These are phyloP conservation scores for Eupithecia abbreviata DNA, from an alignment of 2,888 invertebrate genomes.

Conservation along the genomic window DNA sequence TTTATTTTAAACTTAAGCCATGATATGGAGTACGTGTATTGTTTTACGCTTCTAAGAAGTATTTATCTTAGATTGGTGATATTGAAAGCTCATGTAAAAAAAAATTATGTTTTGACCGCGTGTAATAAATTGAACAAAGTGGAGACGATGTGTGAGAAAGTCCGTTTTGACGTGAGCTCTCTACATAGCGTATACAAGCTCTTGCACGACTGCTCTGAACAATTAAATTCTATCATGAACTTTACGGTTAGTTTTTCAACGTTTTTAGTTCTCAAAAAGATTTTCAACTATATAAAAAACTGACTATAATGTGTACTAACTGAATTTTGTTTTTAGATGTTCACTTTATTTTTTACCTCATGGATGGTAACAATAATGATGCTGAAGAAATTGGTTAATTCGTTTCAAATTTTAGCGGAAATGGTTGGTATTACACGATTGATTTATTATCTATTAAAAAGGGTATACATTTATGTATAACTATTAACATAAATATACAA, in stretches of 20 bases:
- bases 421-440: conserved; percentile 13
- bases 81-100: conserved; percentile 61
- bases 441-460: neutral
- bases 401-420: conserved; percentile 49
- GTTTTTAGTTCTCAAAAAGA: neutral
- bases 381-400: conserved; percentile 57
- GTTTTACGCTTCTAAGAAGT: conserved; percentile 54
- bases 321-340: conserved; percentile 55
- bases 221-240: conserved; percentile 63
- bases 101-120: conserved; percentile 48
- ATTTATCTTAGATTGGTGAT: conserved; percentile 58
- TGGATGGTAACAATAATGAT: conserved; percentile 65
- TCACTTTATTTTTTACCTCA: conserved; percentile 61
- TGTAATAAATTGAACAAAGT: conserved; percentile 46
- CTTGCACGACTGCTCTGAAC: conserved; percentile 62
- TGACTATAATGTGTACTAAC: neutral
- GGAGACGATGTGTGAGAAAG: conserved; percentile 58
- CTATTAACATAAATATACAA: neutral
- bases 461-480: neutral
- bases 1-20: conserved; percentile 52
- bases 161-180: conserved; percentile 54
- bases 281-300: neutral
- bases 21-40: conserved; percentile 63
- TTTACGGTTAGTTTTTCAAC: conserved; percentile 55
- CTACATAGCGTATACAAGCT: conserved; percentile 64